Evolutionary conservation across 2,797 vertebrate species (phyloP), one percentile per base, ranked within the genome.

Genomic region (Pipistrellus pygmaeus): DNA sequence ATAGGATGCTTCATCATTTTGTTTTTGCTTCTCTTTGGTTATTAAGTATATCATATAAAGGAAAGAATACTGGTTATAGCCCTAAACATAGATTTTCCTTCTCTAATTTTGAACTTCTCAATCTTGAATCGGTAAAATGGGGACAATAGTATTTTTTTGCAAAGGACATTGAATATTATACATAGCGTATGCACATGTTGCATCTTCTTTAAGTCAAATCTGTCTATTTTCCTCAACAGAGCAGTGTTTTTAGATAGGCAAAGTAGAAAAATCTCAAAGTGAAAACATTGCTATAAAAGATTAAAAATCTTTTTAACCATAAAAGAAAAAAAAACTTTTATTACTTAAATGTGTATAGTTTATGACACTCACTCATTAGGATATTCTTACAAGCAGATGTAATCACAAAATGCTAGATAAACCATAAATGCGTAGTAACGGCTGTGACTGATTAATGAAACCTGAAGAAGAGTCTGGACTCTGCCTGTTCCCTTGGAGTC

Each of bases 381-480:
- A 72, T 48, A 90, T 88, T 95, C 25, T 71, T 90, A 69, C 71
- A 93, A 93, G 66, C 35, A 92, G 77, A 91, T 95, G 66, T 75
- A 93, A 92, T 95, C 68, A 93, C 66, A 83, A 80, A 92, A 75
- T 80, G 69, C 30, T 93, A 93, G 69, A 84, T 44, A 72, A 88
- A 95, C 78, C 82, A 7, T 87, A 91, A 64, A 73, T 85, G 53
- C n/a, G 90, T 95, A 93, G 93, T 66, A 94, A 91, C 44, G 77
- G 6, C 41, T 77, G 32, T 66, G 46, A 84, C 15, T 62, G 46
- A 94, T 44, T 76, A 88, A 80, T 32, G 25, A 57, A 92, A 92
- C 53, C 35, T 30, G 8, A 88, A 68, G 32, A 66, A 46, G 62
- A 91, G 80, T 92, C 64, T 94, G 57, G 38, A 73, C 71, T 68